Conservation (phyloP, 2,888 invertebrate species). For the Acleris sparsana region DNA sequence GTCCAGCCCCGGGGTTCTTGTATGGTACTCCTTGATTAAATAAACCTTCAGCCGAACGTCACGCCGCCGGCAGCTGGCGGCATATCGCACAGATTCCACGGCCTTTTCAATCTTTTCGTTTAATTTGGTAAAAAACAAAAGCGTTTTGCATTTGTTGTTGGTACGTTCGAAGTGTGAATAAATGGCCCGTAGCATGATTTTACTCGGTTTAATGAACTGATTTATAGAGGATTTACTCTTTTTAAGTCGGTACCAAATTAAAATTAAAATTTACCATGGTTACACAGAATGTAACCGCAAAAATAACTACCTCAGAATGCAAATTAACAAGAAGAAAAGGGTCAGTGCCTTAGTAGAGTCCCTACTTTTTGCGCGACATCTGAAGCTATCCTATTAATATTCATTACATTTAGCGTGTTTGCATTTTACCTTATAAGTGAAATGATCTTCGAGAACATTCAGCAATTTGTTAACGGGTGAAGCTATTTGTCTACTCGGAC, state of each 20-base stretch:
- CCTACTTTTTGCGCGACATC: slow-evolving; percentile 50
- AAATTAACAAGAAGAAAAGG: slow-evolving; percentile 39
- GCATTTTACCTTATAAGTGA: slow-evolving; percentile 57
- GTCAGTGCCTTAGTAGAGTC: slow-evolving; percentile 36
- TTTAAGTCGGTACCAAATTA: neutral
- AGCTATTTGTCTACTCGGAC: slow-evolving; percentile 65
- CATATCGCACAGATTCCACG: slow-evolving; percentile 66
- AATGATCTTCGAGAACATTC: slow-evolving; percentile 51
- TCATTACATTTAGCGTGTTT: slow-evolving; percentile 58
- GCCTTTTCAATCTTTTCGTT: slow-evolving; percentile 49
- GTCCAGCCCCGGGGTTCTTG: slow-evolving; percentile 53
- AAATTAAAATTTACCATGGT: neutral
- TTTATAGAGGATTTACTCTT: neutral
- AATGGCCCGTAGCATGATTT: neutral
- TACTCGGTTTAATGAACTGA: neutral
- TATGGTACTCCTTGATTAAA: slow-evolving; percentile 75
- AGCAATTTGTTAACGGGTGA: slow-evolving; percentile 64
- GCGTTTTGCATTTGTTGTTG: slow-evolving; percentile 13
- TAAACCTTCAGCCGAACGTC: slow-evolving; percentile 76
- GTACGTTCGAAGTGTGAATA: slow-evolving; percentile 16
- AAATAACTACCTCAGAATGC: neutral
- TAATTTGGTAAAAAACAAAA: slow-evolving; percentile 46
- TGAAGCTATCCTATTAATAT: slow-evolving; percentile 59
- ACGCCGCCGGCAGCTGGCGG: slow-evolving; percentile 65
- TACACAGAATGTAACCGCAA: too few species aligned